Conservation (phyloP, 2,113 vertebrate genomes). For the Myanophis thanlyinensis region DNA sequence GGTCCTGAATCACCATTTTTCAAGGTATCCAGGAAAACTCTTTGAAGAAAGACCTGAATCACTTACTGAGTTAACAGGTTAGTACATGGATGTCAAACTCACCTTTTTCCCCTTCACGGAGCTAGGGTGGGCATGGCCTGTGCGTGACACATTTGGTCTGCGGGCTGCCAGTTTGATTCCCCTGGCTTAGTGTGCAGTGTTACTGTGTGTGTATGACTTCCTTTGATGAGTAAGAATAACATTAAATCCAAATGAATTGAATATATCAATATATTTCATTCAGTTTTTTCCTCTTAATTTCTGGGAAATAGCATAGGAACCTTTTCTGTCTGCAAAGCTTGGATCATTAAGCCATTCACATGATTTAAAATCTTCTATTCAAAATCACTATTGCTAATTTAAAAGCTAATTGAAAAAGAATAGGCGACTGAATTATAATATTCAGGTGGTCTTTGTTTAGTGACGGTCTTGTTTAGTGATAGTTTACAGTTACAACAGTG, state of each 20-base stretch:
- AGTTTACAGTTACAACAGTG: not conserved
- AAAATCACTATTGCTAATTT: not conserved
- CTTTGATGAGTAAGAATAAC: not conserved
- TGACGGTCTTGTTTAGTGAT: not conserved
- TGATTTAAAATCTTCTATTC: not conserved
- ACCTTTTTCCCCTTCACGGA: too few relatives aligned
- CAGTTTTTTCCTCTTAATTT: not conserved
- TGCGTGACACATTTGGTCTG: too few relatives aligned
- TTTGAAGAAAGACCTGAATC: slow-evolving; percentile 73
- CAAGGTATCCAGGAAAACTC: slow-evolving; percentile 84
- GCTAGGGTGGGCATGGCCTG: too few relatives aligned
- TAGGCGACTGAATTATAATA: not conserved
- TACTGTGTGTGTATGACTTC: not conserved
- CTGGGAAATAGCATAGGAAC: not conserved
- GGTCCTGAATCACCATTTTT: slow-evolving; percentile 89
- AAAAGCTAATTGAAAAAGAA: not conserved
- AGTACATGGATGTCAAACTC: too few relatives aligned
- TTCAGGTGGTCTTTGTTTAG: not conserved
- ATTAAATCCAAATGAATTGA: not conserved
- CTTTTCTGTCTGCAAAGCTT: not conserved
- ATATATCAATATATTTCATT: not conserved
- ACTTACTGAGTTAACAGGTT: slow-evolving; percentile 78
- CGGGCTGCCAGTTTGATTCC: too few relatives aligned
- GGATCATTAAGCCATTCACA: not conserved
- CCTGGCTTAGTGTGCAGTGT: not conserved